Conservation (phyloP, 2,797 vertebrate species). For the Garrulus glandarius region DNA sequence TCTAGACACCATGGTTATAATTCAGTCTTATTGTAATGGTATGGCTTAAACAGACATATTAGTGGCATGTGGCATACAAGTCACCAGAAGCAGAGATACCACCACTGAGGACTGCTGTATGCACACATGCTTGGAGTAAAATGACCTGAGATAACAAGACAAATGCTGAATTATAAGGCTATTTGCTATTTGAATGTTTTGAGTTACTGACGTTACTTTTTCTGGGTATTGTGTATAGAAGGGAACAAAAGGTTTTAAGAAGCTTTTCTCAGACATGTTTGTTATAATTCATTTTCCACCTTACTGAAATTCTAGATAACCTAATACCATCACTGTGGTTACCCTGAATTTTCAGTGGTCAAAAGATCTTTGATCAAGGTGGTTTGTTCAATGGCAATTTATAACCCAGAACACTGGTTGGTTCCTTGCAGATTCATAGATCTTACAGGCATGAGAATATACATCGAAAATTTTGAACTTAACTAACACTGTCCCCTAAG, state of each 20-base stretch:
- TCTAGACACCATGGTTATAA: not conserved
- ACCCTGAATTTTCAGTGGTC: constrained; percentile 6
- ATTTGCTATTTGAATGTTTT: not conserved
- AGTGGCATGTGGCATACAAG: not conserved
- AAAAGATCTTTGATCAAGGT: not conserved
- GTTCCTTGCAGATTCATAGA: not conserved
- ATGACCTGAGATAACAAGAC: not conserved
- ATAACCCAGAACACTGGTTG: not conserved
- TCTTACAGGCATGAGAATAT: not conserved
- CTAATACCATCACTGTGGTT: not conserved
- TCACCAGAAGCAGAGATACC: not conserved
- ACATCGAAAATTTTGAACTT: not conserved
- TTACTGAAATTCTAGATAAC: not conserved
- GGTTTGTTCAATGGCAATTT: not conserved
- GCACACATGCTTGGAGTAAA: not conserved
- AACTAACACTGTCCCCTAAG: not conserved
- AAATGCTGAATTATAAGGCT: not conserved
- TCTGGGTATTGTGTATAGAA: not conserved
- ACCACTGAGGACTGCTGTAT: not conserved
- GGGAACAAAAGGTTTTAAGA: not conserved
- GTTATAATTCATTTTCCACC: not conserved
- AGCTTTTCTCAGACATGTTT: not conserved
- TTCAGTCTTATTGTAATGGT: not conserved
- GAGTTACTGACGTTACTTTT: not conserved
- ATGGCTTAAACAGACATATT: not conserved